Base-by-base conservation (phyloP, 2,888 invertebrate genomes). In the Thereva nobilitata region DNA sequence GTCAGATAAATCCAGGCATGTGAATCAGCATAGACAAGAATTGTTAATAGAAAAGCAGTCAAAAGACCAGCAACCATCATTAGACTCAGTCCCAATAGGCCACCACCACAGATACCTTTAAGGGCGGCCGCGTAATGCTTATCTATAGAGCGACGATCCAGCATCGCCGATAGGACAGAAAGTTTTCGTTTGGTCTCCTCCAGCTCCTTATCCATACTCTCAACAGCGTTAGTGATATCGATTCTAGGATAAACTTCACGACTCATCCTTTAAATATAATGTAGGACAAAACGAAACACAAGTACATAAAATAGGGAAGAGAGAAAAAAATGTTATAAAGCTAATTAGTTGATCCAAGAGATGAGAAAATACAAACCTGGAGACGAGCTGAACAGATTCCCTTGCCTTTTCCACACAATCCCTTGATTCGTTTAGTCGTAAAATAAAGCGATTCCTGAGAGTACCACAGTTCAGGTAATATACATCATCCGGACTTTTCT, bases 1-100 rank as follows among this genome's bases (percentile, higher is more conserved):
- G 91, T 89, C 72, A 96, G 91, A 79, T 96, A 95, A 77, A 96
- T 95, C 96, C 97, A 97, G 38, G 95, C 95, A 78, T 96, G 95
- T 5, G 95, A 96, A 78, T 96, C 95, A 67, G 96, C 90, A 84
- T 95, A 92, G 57, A 96, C 95, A 50, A 96, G 87, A 64, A 95
- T 88, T 0, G 96, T 95, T 80, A 97, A 90, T 73, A 95, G 85
- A 73, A 97, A 86, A 35, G 96, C 95, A 61, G 95, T 91, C 38
- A 91, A 85, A 41, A 93, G 84, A 23, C 94, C 90, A n/a, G 95
- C 93, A 64, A 92, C 82, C 79, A 96, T 85, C 86, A 97, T 92
- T 67, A 96, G 87, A 9, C 91, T 89, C 61, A 94, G 81, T 50
- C 93, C 95, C 79, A 88, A 85, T 82, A 95, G 79, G 45, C 93